These are phyloP conservation scores for Mnemiopsis leidyi DNA, from an alignment of 37 sponge, comb jelly and placozoan species.

Conservation along the genomic window DNA sequence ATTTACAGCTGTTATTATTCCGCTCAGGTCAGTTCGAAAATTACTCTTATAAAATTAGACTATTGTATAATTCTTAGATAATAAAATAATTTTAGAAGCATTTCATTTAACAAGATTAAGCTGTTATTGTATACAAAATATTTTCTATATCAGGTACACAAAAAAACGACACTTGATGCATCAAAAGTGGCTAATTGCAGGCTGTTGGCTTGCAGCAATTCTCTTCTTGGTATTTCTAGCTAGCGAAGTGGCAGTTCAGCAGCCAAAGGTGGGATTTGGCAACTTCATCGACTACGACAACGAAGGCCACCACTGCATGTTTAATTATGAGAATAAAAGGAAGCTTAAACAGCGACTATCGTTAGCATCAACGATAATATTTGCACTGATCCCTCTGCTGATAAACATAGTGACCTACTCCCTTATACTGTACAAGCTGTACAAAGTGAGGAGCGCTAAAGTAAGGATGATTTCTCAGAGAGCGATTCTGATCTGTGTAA, in stretches of 20 bases:
- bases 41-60: not conserved
- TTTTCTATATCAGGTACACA: not conserved
- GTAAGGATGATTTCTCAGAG: not conserved
- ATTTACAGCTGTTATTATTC: not conserved
- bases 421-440: not conserved
- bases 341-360: not conserved
- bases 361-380: not conserved
- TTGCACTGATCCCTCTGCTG: conserved; percentile 2
- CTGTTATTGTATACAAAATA: not conserved
- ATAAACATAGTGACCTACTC: conserved; percentile 6
- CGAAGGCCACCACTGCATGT: not conserved
- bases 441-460: not conserved
- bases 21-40: not conserved
- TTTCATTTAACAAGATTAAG: too few relatives aligned
- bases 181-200: not conserved
- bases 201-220: not conserved
- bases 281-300: not conserved
- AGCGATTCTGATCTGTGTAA: not conserved
- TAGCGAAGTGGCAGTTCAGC: not conserved
- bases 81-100: too few relatives aligned
- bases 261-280: not conserved
- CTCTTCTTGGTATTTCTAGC: not conserved
- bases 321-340: not conserved
- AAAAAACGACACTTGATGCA: not conserved
- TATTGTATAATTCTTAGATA: too few relatives aligned